These are phyloP conservation scores for Carettochelys insculpta DNA, from an alignment of 2,113 vertebrate species.

Conservation along the genomic window DNA sequence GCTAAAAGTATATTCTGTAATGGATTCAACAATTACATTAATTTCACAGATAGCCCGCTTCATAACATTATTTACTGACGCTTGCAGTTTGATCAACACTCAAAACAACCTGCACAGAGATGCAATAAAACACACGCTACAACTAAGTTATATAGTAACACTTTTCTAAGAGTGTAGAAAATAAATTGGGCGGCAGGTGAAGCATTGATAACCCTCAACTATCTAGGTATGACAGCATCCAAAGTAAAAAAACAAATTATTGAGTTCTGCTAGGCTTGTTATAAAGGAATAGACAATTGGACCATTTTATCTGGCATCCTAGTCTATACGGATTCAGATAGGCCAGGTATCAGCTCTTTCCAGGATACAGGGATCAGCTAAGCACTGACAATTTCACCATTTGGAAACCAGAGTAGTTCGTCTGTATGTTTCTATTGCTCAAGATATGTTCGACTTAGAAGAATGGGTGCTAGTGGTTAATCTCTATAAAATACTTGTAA, in stretches of 20 bases:
- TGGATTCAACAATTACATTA: background rate
- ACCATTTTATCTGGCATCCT: no score
- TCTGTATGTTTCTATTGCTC: no score
- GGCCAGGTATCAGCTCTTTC: no score
- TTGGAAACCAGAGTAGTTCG: background rate
- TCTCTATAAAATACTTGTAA: no score
- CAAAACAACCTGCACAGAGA: background rate
- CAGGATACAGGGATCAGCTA: background rate
- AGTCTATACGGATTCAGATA: background rate
- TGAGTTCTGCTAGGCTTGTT: conserved; percentile 17
- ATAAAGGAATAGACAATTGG: no score
- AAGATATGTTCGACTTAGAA: no score
- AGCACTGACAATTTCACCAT: background rate
- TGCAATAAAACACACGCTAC: background rate
- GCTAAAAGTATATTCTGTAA: background rate
- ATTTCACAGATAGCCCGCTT: conserved; percentile 8
- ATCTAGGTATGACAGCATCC: background rate
- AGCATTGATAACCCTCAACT: background rate
- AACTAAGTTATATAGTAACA: background rate
- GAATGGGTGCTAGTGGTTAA: no score
- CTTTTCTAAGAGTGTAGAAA: background rate
- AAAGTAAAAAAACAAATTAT: conserved; percentile 31
- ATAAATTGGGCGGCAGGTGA: background rate
- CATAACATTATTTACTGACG: background rate
- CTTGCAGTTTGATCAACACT: fast-evolving